Evolutionary conservation across 2,888 invertebrate genomes (phyloP).

Genomic region (Prosopocoilus inquinatus): DNA sequence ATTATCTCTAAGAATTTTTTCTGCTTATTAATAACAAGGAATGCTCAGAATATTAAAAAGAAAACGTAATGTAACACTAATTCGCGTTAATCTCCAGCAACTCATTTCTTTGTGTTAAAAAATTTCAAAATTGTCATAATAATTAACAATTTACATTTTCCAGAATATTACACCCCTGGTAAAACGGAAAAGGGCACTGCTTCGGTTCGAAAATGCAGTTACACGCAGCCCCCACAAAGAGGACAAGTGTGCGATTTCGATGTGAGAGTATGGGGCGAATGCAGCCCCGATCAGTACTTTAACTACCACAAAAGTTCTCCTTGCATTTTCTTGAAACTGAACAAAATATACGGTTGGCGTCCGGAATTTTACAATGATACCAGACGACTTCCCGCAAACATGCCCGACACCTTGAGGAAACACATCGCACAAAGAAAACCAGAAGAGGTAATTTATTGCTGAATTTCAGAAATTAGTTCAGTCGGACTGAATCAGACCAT

Average conservation of each 20-base stretch:
- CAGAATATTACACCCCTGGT: slow-evolving; percentile 48
- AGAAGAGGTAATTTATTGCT: slow-evolving; percentile 47
- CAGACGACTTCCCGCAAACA: slow-evolving; percentile 64
- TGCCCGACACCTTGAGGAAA: slow-evolving; percentile 71
- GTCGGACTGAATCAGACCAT: too few relatives aligned
- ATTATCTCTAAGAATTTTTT: too few relatives aligned
- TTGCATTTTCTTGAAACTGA: slow-evolving; percentile 92
- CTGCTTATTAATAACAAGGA: too few relatives aligned
- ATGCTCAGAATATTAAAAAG: too few relatives aligned
- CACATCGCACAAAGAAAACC: slow-evolving; percentile 58
- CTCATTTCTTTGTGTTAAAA: slow-evolving; percentile 1
- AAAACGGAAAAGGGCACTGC: slow-evolving; percentile 49
- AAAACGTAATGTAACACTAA: too few relatives aligned
- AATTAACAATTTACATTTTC: slow-evolving; percentile 24
- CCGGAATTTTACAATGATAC: slow-evolving; percentile 80
- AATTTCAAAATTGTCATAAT: background rate
- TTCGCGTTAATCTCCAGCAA: background rate
- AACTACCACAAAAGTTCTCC: slow-evolving; percentile 91
- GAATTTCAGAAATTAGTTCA: background rate
- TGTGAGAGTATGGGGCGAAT: slow-evolving; percentile 75
- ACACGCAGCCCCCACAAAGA: slow-evolving; percentile 40
- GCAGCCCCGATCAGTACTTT: slow-evolving; percentile 80
- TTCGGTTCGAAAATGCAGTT: slow-evolving; percentile 45
- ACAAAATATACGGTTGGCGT: slow-evolving; percentile 90
- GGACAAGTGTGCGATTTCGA: slow-evolving; percentile 87